Conservation (phyloP, 1,140 invertebrate genomes). For the Pygmarrhopalites habei region DNA sequence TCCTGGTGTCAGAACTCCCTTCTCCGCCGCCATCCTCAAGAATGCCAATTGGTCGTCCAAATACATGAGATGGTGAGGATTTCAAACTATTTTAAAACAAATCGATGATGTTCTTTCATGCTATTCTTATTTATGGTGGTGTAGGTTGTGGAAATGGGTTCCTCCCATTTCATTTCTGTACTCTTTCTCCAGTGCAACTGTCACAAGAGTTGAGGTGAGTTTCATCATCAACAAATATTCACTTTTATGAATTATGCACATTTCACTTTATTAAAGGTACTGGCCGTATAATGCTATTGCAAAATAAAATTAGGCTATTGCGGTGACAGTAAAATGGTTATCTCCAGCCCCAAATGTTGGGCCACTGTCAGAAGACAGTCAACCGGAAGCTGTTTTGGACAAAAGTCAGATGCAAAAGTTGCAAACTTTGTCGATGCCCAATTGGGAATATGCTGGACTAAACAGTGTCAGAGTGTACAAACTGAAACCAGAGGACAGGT, state of each 20-base stretch:
- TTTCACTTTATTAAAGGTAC: not conserved
- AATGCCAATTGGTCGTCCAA: slow-evolving; percentile 13
- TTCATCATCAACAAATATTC: too few species aligned
- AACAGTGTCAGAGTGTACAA: slow-evolving; percentile 22
- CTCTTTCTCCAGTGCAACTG: slow-evolving; percentile 3
- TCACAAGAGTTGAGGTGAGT: slow-evolving; percentile 17
- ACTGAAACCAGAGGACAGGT: slow-evolving; percentile 10
- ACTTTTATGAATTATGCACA: not conserved
- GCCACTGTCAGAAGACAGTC: not conserved
- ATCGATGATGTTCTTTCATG: too few species aligned
- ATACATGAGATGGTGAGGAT: slow-evolving; percentile 16
- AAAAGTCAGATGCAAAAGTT: slow-evolving; percentile 2
- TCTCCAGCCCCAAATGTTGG: not conserved
- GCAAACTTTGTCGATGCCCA: slow-evolving; percentile 20
- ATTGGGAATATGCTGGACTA: slow-evolving; percentile 25
- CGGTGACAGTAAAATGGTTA: slow-evolving; percentile 26
- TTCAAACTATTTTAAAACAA: too few species aligned
- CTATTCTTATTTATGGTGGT: too few species aligned
- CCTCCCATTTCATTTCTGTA: slow-evolving; percentile 21
- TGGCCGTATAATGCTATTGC: too few species aligned
- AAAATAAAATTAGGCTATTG: slow-evolving; percentile 13
- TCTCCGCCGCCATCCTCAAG: slow-evolving; percentile 4
- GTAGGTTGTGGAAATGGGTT: slow-evolving; percentile 23
- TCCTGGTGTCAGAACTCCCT: slow-evolving; percentile 23
- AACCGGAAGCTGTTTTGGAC: not conserved